These are phyloP conservation scores for Encarsia formosa DNA, from an alignment of 2,888 invertebrate species.

Conservation along the genomic window DNA sequence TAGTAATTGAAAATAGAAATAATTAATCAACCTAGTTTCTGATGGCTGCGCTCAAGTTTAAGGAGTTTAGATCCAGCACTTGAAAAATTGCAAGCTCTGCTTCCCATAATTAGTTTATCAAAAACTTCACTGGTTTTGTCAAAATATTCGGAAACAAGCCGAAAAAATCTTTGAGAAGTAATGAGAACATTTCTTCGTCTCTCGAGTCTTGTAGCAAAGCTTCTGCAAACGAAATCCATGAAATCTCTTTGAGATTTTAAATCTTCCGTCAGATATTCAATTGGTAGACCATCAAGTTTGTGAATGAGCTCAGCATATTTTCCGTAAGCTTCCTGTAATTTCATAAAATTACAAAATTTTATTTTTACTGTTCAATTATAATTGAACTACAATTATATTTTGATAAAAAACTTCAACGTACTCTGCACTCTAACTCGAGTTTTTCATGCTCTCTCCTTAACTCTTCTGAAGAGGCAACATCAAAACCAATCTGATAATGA, in stretches of 20 bases:
- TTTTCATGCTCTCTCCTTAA: slow-evolving; percentile 70
- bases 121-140: slow-evolving; percentile 65
- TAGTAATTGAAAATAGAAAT: neutral
- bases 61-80: slow-evolving; percentile 57
- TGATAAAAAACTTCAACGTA: slow-evolving; percentile 39
- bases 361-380: too few species aligned
- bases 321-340: slow-evolving; percentile 67
- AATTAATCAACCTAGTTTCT: slow-evolving; percentile 52
- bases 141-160: slow-evolving; percentile 70
- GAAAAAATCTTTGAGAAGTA: slow-evolving; percentile 71
- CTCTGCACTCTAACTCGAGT: slow-evolving; percentile 70
- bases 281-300: slow-evolving; percentile 62
- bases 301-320: slow-evolving; percentile 74
- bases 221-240: slow-evolving; percentile 77
- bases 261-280: slow-evolving; percentile 54
- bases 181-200: slow-evolving; percentile 69
- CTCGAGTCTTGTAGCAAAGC: slow-evolving; percentile 71
- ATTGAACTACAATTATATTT: neutral
- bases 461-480: slow-evolving; percentile 68
- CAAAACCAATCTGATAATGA: slow-evolving; percentile 69
- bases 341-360: too few species aligned
- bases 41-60: slow-evolving; percentile 61
- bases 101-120: slow-evolving; percentile 63
- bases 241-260: slow-evolving; percentile 71
- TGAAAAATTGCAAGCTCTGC: slow-evolving; percentile 57